Percentiles rank a stretch among this genome's conserved stretches.
Conservation (phyloP, 2,797 vertebrate species). For the Morus bassanus region DNA sequence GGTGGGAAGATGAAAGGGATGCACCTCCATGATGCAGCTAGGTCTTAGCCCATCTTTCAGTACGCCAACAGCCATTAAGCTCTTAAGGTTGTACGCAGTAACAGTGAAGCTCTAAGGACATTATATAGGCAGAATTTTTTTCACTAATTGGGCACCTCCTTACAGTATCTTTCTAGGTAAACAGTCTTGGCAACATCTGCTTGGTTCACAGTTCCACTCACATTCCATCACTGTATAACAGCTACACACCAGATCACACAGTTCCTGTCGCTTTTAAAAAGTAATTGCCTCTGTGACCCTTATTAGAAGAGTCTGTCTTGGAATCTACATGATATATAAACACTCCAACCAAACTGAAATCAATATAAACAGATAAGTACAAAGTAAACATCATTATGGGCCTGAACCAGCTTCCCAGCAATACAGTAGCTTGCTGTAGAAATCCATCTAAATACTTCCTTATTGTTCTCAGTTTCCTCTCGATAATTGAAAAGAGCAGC, state of each 20-base stretch:
- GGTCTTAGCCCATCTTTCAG: neutral
- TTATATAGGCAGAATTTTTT: neutral
- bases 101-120: neutral
- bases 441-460: neutral
- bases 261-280: neutral
- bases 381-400: neutral
- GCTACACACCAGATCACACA: neutral
- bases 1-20: neutral
- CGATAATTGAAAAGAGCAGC: neutral
- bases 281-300: neutral
- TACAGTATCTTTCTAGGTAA: neutral
- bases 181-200: neutral
- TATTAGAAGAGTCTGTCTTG: neutral
- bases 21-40: neutral
- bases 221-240: neutral
- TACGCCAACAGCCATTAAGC: neutral
- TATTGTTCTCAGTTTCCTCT: neutral
- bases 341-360: neutral
- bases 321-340: neutral
- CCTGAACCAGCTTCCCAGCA: neutral
- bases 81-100: neutral
- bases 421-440: neutral
- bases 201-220: neutral
- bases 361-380: neutral
- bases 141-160: neutral